A percentile compares a stretch with the other conserved stretches of the same genome.
Evolutionary conservation across 2,797 vertebrate species (phyloP).

Genomic region (Sebastiscus albofasciatus): DNA sequence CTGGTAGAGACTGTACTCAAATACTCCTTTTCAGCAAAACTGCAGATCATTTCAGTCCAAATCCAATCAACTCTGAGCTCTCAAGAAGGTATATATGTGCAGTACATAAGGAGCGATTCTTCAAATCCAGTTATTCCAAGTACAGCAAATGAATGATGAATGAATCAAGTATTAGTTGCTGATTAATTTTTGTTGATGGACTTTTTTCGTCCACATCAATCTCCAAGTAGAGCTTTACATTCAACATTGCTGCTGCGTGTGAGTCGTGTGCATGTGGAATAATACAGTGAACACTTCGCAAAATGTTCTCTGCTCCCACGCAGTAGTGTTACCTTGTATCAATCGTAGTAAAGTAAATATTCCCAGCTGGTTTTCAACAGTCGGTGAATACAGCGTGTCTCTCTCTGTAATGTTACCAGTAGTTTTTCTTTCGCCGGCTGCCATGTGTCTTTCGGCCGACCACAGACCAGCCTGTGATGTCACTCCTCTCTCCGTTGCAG

Average conservation of each 20-base stretch:
- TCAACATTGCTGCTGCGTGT: neutral
- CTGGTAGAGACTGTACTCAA: neutral
- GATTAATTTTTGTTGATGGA: neutral
- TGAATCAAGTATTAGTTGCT: neutral
- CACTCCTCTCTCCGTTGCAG: constrained; percentile 45
- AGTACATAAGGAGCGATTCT: neutral
- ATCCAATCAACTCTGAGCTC: neutral
- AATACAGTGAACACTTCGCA: neutral
- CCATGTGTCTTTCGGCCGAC: constrained; percentile 58
- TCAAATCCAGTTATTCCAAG: neutral
- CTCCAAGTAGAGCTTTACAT: neutral
- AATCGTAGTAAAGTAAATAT: constrained; percentile 35
- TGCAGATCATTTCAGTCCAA: constrained; percentile 2
- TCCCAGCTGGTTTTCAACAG: constrained; percentile 33
- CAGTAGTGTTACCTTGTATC: constrained; percentile 17
- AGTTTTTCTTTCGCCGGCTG: constrained; percentile 43
- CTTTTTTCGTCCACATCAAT: neutral
- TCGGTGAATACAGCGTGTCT: constrained; percentile 9
- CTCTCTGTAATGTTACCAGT: constrained; percentile 35
- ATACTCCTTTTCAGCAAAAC: constrained; percentile 8
- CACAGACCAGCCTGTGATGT: constrained; percentile 69
- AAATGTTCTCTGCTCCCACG: neutral
- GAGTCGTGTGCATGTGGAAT: neutral
- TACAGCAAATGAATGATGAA: neutral
- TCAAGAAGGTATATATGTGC: neutral